These are phyloP conservation scores for Pseudochromis fuscus DNA, from an alignment of 2,797 vertebrate species.

Conservation along the genomic window DNA sequence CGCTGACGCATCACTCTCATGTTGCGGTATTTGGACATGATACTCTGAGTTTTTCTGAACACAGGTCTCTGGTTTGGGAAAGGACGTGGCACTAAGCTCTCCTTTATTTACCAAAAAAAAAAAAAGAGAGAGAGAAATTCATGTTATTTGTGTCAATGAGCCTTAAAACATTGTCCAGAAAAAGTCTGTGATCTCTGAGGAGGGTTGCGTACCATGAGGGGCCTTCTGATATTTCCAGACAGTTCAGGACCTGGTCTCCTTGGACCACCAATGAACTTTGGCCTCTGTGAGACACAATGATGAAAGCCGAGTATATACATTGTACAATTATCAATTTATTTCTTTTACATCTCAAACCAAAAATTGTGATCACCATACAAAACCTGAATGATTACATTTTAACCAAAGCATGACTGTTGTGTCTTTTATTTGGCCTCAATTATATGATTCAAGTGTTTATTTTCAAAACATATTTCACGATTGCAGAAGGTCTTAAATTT, in stretches of 20 bases:
- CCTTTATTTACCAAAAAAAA: too few relatives aligned
- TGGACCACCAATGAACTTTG: constrained; percentile 60
- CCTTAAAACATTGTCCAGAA: not conserved
- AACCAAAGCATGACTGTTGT: too few relatives aligned
- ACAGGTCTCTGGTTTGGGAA: constrained; percentile 81
- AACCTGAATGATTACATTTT: too few relatives aligned
- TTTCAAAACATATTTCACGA: too few relatives aligned
- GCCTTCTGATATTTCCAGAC: constrained; percentile 73
- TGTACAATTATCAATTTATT: not conserved
- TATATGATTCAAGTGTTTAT: too few relatives aligned
- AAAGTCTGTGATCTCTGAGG: not conserved
- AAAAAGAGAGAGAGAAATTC: too few relatives aligned
- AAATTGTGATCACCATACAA: too few relatives aligned
- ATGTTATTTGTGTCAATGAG: too few relatives aligned
- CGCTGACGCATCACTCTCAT: constrained; percentile 84
- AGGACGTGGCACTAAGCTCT: constrained; percentile 79
- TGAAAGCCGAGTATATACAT: not conserved
- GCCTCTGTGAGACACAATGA: constrained; percentile 64
- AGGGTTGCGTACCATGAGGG: constrained; percentile 80
- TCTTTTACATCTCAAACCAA: not conserved
- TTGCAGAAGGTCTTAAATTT: too few relatives aligned
- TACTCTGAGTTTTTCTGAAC: constrained; percentile 84
- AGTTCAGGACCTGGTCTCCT: constrained; percentile 56
- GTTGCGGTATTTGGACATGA: constrained; percentile 87
- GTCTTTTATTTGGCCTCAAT: too few relatives aligned